Evolutionary conservation across 2,797 vertebrate species (phyloP).

Genomic region (Sparidentex hasta): DNA sequence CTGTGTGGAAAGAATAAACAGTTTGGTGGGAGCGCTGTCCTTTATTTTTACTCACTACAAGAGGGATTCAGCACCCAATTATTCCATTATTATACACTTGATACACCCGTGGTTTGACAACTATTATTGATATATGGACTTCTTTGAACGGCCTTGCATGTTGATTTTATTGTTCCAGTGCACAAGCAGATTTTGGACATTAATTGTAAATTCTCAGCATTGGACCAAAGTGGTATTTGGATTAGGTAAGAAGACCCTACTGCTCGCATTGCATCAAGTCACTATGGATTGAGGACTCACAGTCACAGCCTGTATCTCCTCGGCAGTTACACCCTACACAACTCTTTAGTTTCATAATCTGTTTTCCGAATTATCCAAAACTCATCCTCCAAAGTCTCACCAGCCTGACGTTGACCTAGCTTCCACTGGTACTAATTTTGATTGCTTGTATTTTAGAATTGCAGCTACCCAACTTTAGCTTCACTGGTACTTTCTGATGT

Average conservation of each 20-base stretch:
- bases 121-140: background rate
- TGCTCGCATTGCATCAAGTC: background rate
- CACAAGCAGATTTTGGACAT: constrained; percentile 1
- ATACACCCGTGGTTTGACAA: background rate
- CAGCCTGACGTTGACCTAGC: background rate
- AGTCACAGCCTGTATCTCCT: background rate
- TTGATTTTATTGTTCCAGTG: background rate
- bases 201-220: background rate
- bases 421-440: background rate
- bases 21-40: no score
- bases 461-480: background rate
- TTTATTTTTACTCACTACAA: no score
- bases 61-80: no score
- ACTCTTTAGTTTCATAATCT: constrained; percentile 1
- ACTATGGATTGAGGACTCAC: constrained; percentile 6
- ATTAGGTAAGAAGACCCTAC: background rate
- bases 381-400: background rate
- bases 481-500: background rate
- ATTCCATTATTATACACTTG: no score
- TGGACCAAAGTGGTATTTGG: constrained; percentile 12
- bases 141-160: background rate
- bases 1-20: no score
- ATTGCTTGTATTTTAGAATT: background rate
- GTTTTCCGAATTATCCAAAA: background rate
- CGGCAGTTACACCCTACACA: background rate